Conservation (phyloP, 2,113 vertebrate species). For the Chamaea fasciata region DNA sequence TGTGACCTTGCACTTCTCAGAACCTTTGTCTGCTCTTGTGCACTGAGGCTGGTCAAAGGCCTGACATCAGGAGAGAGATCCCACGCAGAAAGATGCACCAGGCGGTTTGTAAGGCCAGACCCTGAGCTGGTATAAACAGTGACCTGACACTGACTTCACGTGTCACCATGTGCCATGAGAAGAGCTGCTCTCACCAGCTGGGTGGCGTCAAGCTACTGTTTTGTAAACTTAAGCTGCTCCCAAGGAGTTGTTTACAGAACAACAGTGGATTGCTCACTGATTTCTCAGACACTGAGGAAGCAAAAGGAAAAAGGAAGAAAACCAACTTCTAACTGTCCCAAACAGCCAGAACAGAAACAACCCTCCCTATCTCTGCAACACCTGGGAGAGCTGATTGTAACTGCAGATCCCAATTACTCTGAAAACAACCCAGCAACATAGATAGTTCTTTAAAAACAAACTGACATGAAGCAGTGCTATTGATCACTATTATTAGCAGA, state of each 20-base stretch:
- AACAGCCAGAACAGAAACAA: not conserved
- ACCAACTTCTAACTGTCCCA: not conserved
- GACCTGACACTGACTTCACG: not conserved
- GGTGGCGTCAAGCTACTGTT: not conserved
- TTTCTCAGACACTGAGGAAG: not conserved
- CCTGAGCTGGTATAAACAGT: not conserved
- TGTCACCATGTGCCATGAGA: not conserved
- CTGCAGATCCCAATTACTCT: not conserved
- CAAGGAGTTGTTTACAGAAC: not conserved
- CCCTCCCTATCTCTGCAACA: not conserved
- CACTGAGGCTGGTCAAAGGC: not conserved
- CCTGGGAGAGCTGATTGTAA: not conserved
- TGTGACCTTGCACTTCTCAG: not conserved
- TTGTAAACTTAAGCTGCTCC: not conserved
- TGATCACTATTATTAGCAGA: slow-evolving; percentile 33
- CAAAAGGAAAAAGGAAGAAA: not conserved
- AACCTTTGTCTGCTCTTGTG: not conserved
- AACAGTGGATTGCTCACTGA: not conserved
- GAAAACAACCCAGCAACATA: not conserved
- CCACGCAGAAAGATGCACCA: not conserved
- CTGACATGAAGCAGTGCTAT: not conserved
- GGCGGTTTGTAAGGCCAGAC: not conserved
- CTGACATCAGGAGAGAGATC: not conserved
- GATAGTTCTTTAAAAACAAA: not conserved
- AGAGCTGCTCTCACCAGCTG: not conserved